Conservation (phyloP, 2,113 vertebrate genomes). For the Seriola rivoliana region DNA sequence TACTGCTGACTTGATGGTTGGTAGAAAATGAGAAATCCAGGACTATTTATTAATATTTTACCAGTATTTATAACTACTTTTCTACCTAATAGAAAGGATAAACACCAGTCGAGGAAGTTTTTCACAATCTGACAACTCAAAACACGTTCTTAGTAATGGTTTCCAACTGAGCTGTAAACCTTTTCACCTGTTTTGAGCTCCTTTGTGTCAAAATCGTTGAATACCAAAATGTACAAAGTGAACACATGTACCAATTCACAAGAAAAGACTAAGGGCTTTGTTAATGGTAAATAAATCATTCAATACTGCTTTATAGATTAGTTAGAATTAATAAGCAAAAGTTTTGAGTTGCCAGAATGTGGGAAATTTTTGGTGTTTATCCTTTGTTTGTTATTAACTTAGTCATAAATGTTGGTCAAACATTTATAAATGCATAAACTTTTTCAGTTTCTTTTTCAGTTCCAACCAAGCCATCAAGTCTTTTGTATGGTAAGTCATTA, state of each 20-base stretch:
- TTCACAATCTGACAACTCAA: conserved; percentile 20
- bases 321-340: too few species aligned
- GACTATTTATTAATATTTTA: background rate
- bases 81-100: conserved; percentile 25
- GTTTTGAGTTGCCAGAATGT: background rate
- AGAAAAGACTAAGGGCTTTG: background rate
- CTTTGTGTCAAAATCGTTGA: conserved; percentile 14
- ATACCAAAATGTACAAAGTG: conserved; percentile 12
- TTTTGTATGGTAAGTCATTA: background rate
- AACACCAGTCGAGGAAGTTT: background rate
- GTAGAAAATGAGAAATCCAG: background rate
- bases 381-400: background rate
- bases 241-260: conserved; percentile 8
- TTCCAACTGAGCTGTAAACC: background rate
- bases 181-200: background rate
- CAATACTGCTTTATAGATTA: background rate
- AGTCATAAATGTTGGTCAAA: background rate
- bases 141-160: background rate
- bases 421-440: background rate
- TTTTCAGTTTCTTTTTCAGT: background rate
- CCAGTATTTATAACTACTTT: background rate
- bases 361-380: background rate
- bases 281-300: background rate
- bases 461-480: background rate
- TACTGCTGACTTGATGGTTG: background rate